Base-by-base conservation (phyloP, 2,113 vertebrate genomes). In the Thunnus maccoyii region DNA sequence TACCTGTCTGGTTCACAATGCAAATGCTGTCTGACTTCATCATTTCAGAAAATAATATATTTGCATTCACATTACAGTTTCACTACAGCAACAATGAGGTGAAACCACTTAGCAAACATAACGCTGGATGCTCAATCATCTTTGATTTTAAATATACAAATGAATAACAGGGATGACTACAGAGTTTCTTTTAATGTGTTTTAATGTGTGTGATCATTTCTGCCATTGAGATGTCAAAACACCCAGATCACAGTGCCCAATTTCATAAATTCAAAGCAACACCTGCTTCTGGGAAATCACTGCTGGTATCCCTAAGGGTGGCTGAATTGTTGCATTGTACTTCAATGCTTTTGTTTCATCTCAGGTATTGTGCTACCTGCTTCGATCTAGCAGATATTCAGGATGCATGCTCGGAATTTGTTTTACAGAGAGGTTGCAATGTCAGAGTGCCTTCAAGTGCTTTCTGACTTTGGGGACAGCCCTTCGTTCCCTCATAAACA, bases 381-480 rank as follows among this genome's bases (percentile, higher is more conserved):
- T 17, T 56, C 2, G 5, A 62, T 63, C 16, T n/a, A 44, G 72
- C 48, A 54, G 30, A 52, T 56, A 32, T 36, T 60, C 48, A 56
- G 30, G 27, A 46, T 54, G 54, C 6, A 8, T 20, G 52, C 17
- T 32, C 10, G 55, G 41, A 66, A 20, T 73, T 52, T 73, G 27
- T 71, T 64, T 46, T 68, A 20, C 56, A 30, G 48, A 54, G 62
- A 66, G 47, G 48, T 55, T 78, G 52, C 51, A 46, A 54, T 72
- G 54, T 84, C 58, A 72, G 79, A 22, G 36, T 71, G 36, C 27
- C 56, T 84, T 80, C 60, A 30, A 64, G 69, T 65, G 71, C 57
- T 82, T 61, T 72, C 61, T 68, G 72, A 86, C 74, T 85, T 75
- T 16, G 18, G 85, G 86, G 82, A 89, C 77, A 87, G 67, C 69